Conservation (phyloP, 2,113 vertebrate genomes). For the Oreochromis spilurus region DNA sequence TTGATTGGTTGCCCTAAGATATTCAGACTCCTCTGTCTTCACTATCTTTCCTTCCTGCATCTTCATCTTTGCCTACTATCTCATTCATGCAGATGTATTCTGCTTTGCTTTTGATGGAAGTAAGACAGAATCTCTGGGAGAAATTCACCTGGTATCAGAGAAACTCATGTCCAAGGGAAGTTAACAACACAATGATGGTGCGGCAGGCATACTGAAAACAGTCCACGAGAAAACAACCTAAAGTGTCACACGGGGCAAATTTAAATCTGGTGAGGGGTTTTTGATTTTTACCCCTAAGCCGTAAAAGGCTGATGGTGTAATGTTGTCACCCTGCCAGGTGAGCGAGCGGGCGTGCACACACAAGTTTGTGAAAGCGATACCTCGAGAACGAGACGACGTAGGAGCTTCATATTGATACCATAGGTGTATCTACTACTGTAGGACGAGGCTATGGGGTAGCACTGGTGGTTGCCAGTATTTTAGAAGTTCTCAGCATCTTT, state of each 20-base stretch:
- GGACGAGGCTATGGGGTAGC: not conserved
- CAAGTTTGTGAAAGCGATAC: not conserved
- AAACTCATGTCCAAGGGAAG: not conserved
- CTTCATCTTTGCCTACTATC: not conserved
- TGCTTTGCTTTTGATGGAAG: not conserved
- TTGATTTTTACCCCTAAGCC: not conserved
- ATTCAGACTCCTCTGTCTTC: not conserved
- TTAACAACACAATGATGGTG: not conserved
- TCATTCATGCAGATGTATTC: not conserved
- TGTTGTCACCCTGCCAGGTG: not conserved
- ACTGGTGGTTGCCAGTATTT: not conserved
- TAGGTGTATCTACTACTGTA: not conserved
- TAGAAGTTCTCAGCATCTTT: not conserved
- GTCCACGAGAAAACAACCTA: not conserved
- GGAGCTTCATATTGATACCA: not conserved
- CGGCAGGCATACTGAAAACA: not conserved
- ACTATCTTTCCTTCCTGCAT: not conserved
- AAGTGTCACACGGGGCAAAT: not conserved
- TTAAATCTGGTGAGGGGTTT: not conserved
- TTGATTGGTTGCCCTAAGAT: not conserved
- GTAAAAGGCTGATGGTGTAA: not conserved
- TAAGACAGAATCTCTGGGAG: not conserved
- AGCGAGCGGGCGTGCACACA: not conserved
- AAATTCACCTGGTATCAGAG: not conserved
- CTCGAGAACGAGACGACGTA: rapidly evolving